Base-by-base conservation (phyloP, 1,140 invertebrate species). In the Diprion similis region DNA sequence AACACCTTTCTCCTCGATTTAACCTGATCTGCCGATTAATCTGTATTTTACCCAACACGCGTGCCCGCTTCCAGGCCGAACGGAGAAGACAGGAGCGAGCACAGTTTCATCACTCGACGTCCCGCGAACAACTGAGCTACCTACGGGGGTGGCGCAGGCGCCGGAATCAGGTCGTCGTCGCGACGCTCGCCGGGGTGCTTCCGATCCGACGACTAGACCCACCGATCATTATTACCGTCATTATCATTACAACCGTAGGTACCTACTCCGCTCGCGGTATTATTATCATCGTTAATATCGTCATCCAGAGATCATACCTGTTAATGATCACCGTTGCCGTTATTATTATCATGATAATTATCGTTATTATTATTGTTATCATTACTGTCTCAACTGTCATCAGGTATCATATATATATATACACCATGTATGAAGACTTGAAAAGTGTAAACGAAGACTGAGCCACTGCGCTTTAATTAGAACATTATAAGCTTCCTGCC, bases 91-190 rank as follows among this genome's bases (percentile, higher is more conserved):
- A 0, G n/a, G 51, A 59, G 51, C 51, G n/a, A 59, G n/a, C 51
- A 59, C 51, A 59, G 51, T 59, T 59, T 59, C n/a, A 59, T 59
- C 51, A 59, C 51, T 59, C 51, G 51, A 59, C 51, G 51, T 59
- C n/a, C 51, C 51, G 51, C 51, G 51, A 59, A 59, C 51, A 59
- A 59, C 51, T 59, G 51, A 59, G 51, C 51, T 59, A 59, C 8
- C 51, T 17, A 59, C 51, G 51, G 51, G 51, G 51, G 51, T 59
- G 51, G 51, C 51, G 51, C 51, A 59, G 51, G 51, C 51, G 51
- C 51, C 51, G 11, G n/a, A 6, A 59, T 59, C 11, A 13, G 4
- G 11, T 13, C 11, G 48, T 10, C 48, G 51, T 17, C 51, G 51
- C 51, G 51, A 59, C 51, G 51, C 51, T 59, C 51, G 51, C 51